Conservation (phyloP, 2,888 invertebrate species). For the Pollenia griseotomentosa region DNA sequence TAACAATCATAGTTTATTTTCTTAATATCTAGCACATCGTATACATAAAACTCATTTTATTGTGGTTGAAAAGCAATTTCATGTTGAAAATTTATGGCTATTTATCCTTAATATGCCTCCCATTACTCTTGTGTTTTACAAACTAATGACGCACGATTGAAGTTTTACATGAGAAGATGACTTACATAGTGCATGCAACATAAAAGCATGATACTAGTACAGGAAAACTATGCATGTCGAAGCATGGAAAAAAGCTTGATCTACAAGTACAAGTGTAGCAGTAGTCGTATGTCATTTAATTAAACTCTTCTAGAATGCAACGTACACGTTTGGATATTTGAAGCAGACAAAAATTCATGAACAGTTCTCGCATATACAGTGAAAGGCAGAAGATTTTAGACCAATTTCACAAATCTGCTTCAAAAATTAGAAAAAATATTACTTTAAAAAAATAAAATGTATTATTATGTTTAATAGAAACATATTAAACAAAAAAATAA, state of each 20-base stretch:
- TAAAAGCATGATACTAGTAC: not conserved
- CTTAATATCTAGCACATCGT: not conserved
- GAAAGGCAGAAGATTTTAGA: not conserved
- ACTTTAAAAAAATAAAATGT: too few species aligned
- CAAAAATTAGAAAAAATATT: not conserved
- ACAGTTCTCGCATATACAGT: not conserved
- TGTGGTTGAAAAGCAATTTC: slow-evolving; percentile 39
- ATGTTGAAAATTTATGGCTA: slow-evolving; percentile 6
- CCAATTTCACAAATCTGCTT: not conserved
- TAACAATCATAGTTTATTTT: too few species aligned
- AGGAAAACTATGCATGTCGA: not conserved
- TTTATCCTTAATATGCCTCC: not conserved
- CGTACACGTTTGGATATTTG: not conserved
- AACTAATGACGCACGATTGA: slow-evolving; percentile 53
- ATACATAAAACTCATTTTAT: slow-evolving; percentile 14
- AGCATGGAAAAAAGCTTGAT: not conserved
- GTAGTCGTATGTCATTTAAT: slow-evolving; percentile 52
- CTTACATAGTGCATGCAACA: slow-evolving; percentile 2
- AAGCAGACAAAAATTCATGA: slow-evolving; percentile 6
- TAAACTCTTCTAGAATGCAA: slow-evolving; percentile 37
- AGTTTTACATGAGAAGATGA: slow-evolving; percentile 25
- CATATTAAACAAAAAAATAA: too few species aligned
- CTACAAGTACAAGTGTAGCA: not conserved
- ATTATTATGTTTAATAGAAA: too few species aligned
- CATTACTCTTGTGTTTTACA: not conserved